These are phyloP conservation scores for Kuschelorhynchus macadamiae DNA, from an alignment of 2,888 invertebrate genomes.

Conservation along the genomic window DNA sequence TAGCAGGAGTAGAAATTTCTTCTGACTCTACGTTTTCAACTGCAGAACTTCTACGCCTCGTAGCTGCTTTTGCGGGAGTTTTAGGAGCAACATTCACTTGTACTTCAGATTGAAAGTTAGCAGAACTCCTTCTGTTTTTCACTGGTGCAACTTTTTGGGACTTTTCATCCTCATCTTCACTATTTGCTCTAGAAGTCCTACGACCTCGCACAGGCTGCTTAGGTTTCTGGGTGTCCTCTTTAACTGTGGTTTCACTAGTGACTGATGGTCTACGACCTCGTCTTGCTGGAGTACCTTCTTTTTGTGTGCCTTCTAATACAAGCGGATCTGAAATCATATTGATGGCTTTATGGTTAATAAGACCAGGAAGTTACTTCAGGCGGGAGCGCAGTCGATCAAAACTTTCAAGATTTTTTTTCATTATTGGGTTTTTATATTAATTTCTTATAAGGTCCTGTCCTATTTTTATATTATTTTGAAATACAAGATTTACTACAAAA, in stretches of 20 bases:
- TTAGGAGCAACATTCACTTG: conserved; percentile 14
- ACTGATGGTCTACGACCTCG: conserved; percentile 39
- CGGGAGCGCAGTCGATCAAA: too few relatives aligned
- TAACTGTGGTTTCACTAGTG: conserved; percentile 27
- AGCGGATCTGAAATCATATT: conserved; percentile 43
- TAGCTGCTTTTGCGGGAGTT: conserved; percentile 21
- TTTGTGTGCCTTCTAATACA: conserved; percentile 46
- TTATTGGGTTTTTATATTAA: too few relatives aligned
- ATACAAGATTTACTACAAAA: too few relatives aligned
- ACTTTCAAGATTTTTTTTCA: too few relatives aligned
- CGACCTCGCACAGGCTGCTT: conserved; percentile 45
- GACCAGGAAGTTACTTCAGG: too few relatives aligned
- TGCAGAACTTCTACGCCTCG: conserved; percentile 33
- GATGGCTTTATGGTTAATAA: conserved; percentile 34
- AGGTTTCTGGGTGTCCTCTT: conserved; percentile 13
- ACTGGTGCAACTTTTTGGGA: conserved; percentile 11
- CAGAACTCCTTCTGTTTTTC: conserved; percentile 29
- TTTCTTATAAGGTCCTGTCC: too few relatives aligned
- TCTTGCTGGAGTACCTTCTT: conserved; percentile 11
- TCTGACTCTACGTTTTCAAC: conserved; percentile 28
- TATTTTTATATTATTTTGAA: too few relatives aligned
- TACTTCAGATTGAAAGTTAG: conserved; percentile 16
- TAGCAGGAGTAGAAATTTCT: conserved; percentile 31
- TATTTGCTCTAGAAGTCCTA: conserved; percentile 32
- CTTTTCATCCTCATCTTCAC: conserved; percentile 34